Evolutionary conservation across 2,888 invertebrate genomes (phyloP).

Genomic region (Creontiades dilutus): DNA sequence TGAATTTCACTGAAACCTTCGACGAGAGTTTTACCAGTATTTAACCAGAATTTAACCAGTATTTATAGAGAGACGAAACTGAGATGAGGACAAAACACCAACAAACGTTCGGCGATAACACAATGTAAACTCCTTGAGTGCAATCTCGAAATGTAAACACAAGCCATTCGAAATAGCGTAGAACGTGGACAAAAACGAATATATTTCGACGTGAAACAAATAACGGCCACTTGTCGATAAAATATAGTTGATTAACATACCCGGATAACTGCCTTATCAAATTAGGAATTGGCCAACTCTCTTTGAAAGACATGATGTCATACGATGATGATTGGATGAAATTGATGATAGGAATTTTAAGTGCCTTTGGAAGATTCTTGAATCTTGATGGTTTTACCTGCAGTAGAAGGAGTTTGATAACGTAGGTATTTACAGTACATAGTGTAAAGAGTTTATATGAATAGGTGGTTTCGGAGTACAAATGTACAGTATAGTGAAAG

Average conservation of each 20-base stretch:
- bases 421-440: too few relatives aligned
- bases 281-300: constrained; percentile 23
- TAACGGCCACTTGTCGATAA: neutral
- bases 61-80: neutral
- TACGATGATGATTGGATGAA: too few relatives aligned
- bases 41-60: too few relatives aligned
- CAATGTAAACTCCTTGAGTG: neutral
- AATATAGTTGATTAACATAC: constrained; percentile 20
- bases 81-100: neutral
- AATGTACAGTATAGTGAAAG: too few relatives aligned
- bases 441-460: too few relatives aligned
- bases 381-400: neutral
- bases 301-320: constrained; percentile 35
- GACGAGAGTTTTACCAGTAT: too few relatives aligned
- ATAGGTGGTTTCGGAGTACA: too few relatives aligned
- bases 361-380: neutral
- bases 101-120: neutral
- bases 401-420: too few relatives aligned
- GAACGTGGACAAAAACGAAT: neutral
- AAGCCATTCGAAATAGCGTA: neutral
- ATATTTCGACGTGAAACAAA: neutral
- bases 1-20: too few relatives aligned
- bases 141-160: neutral
- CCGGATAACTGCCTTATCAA: constrained; percentile 28
- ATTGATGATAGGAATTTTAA: neutral